Conservation (phyloP, 2,888 invertebrate genomes). For the Poecilus cupreus region DNA sequence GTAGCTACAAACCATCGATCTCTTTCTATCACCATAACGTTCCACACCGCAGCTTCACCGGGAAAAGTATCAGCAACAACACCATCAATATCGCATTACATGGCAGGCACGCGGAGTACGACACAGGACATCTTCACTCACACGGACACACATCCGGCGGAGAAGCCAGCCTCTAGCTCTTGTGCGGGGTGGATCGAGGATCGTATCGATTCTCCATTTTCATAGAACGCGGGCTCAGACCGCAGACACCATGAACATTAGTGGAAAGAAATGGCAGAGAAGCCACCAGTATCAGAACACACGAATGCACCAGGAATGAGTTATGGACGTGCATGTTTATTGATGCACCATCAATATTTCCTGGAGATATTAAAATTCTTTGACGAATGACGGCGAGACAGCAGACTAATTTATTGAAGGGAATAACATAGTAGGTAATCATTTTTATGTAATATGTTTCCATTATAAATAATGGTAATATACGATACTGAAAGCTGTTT, state of each 20-base stretch:
- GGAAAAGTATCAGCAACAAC: background rate
- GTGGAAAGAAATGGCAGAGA: background rate
- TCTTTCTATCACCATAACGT: no score
- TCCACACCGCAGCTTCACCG: no score
- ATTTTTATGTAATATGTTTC: no score
- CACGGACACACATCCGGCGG: background rate
- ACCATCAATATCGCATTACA: conserved; percentile 16
- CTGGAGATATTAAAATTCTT: background rate
- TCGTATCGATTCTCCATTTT: conserved; percentile 11
- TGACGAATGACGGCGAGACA: background rate
- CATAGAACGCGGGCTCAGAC: background rate
- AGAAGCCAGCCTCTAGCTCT: background rate
- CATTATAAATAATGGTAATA: no score
- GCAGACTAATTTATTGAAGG: no score
- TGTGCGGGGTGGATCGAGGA: background rate
- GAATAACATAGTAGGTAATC: background rate
- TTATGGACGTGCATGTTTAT: conserved; percentile 26
- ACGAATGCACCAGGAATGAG: background rate
- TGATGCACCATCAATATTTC: conserved; percentile 11
- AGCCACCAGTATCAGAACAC: background rate
- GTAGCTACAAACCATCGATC: no score
- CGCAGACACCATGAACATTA: background rate
- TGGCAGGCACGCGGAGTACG: background rate
- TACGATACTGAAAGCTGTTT: no score
- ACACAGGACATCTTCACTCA: background rate